Conservation (phyloP, 2,797 vertebrate species). For the Lepilemur septentrionalis region DNA sequence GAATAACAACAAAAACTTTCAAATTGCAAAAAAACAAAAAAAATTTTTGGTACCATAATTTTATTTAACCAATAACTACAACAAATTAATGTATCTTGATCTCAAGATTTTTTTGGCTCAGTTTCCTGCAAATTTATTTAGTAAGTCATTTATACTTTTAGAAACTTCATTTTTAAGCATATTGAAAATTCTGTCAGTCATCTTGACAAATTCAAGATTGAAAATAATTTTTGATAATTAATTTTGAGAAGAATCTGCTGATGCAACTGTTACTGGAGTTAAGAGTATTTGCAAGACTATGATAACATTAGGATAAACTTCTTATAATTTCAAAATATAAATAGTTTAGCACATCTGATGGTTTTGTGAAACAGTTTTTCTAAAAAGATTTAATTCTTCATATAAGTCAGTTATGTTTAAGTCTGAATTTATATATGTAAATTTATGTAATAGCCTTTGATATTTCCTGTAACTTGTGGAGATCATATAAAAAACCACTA, state of each 20-base stretch:
- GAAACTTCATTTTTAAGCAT: neutral
- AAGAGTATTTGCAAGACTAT: neutral
- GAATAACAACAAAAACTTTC: neutral
- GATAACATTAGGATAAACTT: neutral
- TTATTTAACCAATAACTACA: neutral
- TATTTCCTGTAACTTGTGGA: neutral
- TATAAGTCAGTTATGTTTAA: neutral
- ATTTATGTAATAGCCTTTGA: neutral
- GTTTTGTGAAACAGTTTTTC: neutral
- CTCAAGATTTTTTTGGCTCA: neutral
- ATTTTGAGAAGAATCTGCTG: neutral
- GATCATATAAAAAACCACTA: neutral
- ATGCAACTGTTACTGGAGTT: neutral
- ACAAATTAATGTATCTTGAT: neutral
- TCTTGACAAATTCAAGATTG: neutral
- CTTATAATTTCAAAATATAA: conserved; percentile 11
- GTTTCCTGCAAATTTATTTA: neutral
- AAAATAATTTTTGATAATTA: neutral
- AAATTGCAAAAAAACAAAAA: neutral
- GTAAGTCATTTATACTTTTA: neutral
- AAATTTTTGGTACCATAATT: neutral
- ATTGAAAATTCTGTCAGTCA: neutral
- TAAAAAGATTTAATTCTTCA: neutral
- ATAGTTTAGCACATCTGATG: conserved; percentile 10
- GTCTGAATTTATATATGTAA: neutral